Evolutionary conservation across 2,113 vertebrate genomes (phyloP), one percentile per base, ranked within the genome.

Genomic region (Caranx melampygus): DNA sequence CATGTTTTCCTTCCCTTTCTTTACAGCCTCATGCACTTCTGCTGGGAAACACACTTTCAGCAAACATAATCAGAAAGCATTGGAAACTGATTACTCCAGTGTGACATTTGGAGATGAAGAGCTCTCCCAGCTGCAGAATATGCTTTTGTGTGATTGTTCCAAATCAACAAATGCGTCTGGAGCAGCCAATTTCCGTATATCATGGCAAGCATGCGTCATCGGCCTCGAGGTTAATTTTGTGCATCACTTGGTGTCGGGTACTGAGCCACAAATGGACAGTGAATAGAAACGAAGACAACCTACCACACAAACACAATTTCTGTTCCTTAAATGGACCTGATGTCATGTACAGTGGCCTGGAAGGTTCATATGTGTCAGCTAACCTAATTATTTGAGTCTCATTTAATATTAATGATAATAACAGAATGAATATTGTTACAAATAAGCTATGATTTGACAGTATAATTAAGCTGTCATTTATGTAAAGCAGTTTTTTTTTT

Each of bases 101-200:
- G 80, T 75, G 83, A 83, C 80, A 61, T 58, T 75, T 75, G 58
- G 59, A 78, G 77, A 86, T 64, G 69, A 78, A 74, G 65, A 64
- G 78, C 75, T 83, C 74, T 78, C 44, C 49, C 70, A 75, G 74
- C 62, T 75, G 75, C 63, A 40, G 52, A 76, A 52, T 69, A 58
- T 70, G 60, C 26, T 88, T 84, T 84, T 75, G 54, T 44, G 42
- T 34, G 42, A 72, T 81, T 78, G 13, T 81, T 58, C 63, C 73
- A 69, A 89, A 81, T 86, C 81, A 79, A 47, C 76, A 62, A 86
- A 73, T 86, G 69, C 45, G 78, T 81, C 81, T 68, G 58, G 60
- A 75, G 73, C 66, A 47, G 61, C 47, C 68, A 65, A 62, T 81
- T 81, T 80, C 63, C 52, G 31, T 63, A 71, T 34, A 87, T 65